Conservation (phyloP, 1,140 invertebrate species). For the Drosophila auraria region DNA sequence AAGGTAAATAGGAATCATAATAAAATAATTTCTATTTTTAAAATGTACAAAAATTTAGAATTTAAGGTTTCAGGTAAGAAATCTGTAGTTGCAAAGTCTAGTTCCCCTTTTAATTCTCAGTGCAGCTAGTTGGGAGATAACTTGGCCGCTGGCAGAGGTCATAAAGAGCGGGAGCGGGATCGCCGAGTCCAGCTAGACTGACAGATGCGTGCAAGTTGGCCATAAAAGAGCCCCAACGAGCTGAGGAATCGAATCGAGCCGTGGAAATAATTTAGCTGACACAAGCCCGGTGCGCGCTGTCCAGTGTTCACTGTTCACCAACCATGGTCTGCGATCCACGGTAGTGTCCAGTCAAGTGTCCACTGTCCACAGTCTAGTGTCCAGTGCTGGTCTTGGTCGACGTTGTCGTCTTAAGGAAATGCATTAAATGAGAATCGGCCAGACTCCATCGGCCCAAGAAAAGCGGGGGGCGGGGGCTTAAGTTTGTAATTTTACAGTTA, state of each 20-base stretch:
- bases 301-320: constrained; percentile 48
- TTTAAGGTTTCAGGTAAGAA: too few species aligned
- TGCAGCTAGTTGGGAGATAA: constrained; percentile 32
- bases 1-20: too few species aligned
- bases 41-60: not conserved
- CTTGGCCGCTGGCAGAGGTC: constrained; percentile 47
- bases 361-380: constrained; percentile 50
- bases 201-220: constrained; percentile 80
- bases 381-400: constrained; percentile 44
- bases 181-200: constrained; percentile 51
- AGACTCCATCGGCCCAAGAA: constrained; percentile 11
- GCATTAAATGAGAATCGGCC: constrained; percentile 72
- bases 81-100: not conserved
- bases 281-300: constrained; percentile 36
- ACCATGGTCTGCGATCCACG: constrained; percentile 15
- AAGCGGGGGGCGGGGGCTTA: constrained; percentile 10
- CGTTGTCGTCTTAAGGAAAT: constrained; percentile 77
- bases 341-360: constrained; percentile 45
- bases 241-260: constrained; percentile 57
- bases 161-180: constrained; percentile 37
- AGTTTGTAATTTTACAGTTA: constrained; percentile 71
- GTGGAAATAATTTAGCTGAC: constrained; percentile 77
- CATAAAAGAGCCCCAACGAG: constrained; percentile 73
- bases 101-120: not conserved
- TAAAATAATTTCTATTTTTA: too few species aligned